These are phyloP conservation scores for Grammomys dolichurus DNA, from an alignment of 2,113 vertebrate genomes.

Conservation along the genomic window DNA sequence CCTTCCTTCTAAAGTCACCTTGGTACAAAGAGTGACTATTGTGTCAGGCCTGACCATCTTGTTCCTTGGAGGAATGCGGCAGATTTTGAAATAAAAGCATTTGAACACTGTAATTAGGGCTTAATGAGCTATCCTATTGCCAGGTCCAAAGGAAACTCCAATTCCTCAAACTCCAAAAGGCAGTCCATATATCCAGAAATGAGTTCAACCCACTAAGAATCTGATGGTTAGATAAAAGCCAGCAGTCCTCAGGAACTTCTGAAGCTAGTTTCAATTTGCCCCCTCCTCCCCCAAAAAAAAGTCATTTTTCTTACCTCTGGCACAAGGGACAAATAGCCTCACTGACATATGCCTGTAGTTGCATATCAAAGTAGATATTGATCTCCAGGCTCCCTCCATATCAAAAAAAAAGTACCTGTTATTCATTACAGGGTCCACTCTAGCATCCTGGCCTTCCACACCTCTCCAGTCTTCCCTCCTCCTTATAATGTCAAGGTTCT, in stretches of 20 bases:
- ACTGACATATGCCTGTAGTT: not conserved
- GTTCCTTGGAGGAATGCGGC: not conserved
- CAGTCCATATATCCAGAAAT: not conserved
- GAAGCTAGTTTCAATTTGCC: not conserved
- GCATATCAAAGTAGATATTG: not conserved
- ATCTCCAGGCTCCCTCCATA: not conserved
- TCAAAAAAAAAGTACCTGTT: not conserved
- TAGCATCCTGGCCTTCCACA: not conserved
- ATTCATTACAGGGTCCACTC: not conserved
- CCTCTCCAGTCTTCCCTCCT: not conserved
- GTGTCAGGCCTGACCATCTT: not conserved
- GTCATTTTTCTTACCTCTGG: not conserved
- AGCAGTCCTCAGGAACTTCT: not conserved
- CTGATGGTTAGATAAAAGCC: not conserved
- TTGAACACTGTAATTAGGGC: not conserved
- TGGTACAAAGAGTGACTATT: not conserved
- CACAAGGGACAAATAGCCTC: not conserved
- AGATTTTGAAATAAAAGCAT: not conserved
- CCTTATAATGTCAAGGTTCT: not conserved
- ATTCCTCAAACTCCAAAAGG: not conserved
- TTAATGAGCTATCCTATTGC: not conserved
- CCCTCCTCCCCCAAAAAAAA: not conserved
- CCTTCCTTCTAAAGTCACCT: not conserved
- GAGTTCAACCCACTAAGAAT: not conserved
- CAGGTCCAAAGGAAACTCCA: not conserved